Evolutionary conservation across 2,797 vertebrate genomes (phyloP).

Genomic region (Basileuterus tristriatus): DNA sequence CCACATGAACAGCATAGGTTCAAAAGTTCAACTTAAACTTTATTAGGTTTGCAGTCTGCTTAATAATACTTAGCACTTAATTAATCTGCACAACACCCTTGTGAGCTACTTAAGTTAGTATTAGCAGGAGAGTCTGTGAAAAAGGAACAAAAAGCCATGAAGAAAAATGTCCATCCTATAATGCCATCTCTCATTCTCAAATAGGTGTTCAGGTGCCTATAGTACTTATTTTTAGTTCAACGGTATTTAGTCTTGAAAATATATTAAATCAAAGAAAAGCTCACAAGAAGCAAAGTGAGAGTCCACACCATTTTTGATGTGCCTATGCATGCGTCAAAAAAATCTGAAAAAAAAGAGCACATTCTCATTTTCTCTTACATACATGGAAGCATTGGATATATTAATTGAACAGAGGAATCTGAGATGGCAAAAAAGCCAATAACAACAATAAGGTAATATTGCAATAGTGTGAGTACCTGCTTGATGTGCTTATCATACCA

Average conservation of each 20-base stretch:
- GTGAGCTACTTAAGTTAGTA: conserved; percentile 42
- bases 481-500: neutral
- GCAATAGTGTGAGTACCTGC: neutral
- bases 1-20: conserved; percentile 39
- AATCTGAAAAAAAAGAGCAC: neutral
- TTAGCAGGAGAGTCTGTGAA: neutral
- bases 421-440: neutral
- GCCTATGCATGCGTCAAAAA: accelerated
- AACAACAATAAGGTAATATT: neutral
- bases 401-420: neutral
- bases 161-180: conserved; percentile 10
- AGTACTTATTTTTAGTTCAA: neutral
- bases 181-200: neutral
- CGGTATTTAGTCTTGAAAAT: neutral
- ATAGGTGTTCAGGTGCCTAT: neutral
- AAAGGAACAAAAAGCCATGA: neutral
- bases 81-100: conserved; percentile 55
- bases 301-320: neutral
- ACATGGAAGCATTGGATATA: neutral
- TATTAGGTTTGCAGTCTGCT: conserved; percentile 45
- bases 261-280: neutral
- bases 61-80: conserved; percentile 66
- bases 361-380: neutral
- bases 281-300: neutral
- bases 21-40: conserved; percentile 58